Evolutionary conservation across 2,888 invertebrate genomes (phyloP).

Genomic region (Catocala sponsa): DNA sequence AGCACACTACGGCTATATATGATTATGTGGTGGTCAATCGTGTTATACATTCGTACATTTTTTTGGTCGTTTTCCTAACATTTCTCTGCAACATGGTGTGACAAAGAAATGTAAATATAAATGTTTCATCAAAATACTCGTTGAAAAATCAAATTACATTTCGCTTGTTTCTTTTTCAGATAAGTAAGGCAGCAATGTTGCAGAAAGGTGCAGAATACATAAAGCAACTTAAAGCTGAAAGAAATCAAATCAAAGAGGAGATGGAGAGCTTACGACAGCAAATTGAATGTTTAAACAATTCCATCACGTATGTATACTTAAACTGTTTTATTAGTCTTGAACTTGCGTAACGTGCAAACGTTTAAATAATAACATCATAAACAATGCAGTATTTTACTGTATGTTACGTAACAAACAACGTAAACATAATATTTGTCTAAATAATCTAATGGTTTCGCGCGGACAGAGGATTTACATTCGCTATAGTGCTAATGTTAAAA

Average conservation of each 20-base stretch:
- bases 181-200: slow-evolving; percentile 98
- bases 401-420: too few species aligned
- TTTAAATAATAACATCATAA: not conserved
- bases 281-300: slow-evolving; percentile 96
- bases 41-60: too few species aligned
- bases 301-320: slow-evolving; percentile 91
- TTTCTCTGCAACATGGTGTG: too few species aligned
- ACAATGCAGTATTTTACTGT: not conserved
- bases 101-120: too few species aligned
- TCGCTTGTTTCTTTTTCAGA: slow-evolving; percentile 72
- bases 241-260: slow-evolving; percentile 95
- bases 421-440: too few species aligned
- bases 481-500: not conserved
- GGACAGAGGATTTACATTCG: too few species aligned
- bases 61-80: too few species aligned
- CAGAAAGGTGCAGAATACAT: slow-evolving; percentile 99
- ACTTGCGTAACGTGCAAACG: not conserved
- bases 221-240: slow-evolving; percentile 94
- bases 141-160: too few species aligned
- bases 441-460: too few species aligned
- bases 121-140: too few species aligned
- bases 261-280: slow-evolving; percentile 95
- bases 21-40: too few species aligned
- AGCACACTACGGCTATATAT: too few species aligned
- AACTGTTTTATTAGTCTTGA: not conserved